Conservation (phyloP, 2,797 vertebrate genomes). For the Odontamblyopus lacepedii region DNA sequence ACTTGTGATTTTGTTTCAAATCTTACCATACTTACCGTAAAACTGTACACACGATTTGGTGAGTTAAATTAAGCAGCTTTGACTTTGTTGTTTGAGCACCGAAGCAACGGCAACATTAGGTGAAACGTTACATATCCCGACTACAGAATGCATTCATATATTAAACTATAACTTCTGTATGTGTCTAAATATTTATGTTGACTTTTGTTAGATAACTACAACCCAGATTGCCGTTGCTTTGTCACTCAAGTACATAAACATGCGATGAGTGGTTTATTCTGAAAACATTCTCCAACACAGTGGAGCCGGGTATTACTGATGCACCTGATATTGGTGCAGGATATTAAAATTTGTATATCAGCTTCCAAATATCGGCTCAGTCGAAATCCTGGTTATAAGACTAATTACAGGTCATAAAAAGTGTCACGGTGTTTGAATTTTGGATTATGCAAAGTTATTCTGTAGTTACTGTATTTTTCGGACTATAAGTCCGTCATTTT, state of each 20-base stretch:
- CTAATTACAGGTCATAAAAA: too few species aligned
- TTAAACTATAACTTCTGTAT: neutral
- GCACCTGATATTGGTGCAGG: too few species aligned
- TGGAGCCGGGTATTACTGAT: neutral
- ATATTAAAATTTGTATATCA: too few species aligned
- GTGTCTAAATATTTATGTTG: neutral
- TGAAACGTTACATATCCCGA: neutral
- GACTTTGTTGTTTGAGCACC: neutral
- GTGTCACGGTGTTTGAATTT: too few species aligned
- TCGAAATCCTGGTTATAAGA: too few species aligned
- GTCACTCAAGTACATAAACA: neutral
- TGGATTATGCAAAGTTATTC: too few species aligned
- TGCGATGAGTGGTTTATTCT: neutral
- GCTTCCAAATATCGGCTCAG: too few species aligned
- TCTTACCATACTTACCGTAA: neutral
- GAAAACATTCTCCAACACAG: slow-evolving; percentile 12
- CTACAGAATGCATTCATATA: neutral
- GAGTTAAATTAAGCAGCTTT: neutral
- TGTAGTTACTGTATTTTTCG: too few species aligned
- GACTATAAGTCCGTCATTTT: too few species aligned
- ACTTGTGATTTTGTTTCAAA: neutral
- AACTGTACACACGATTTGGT: neutral
- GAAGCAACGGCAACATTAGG: neutral
- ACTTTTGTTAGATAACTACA: neutral
- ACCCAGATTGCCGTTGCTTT: neutral